Conservation (phyloP, 2,888 invertebrate genomes). For the Caenorhabditis uteleia region DNA sequence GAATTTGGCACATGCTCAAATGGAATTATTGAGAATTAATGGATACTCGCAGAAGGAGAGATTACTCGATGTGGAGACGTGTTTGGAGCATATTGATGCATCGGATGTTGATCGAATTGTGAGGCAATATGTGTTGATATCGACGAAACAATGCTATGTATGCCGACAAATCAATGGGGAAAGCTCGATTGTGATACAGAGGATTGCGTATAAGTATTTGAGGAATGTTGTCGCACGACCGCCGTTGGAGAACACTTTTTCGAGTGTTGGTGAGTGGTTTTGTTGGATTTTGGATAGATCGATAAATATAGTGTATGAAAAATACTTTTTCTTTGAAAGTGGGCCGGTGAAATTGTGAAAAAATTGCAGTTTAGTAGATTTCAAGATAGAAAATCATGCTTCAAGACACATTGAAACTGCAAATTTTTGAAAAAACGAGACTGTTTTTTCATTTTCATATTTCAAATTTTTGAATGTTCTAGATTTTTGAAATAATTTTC, state of each 20-base stretch:
- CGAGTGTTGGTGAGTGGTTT: conserved; percentile 43
- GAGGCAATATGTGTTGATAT: conserved; percentile 61
- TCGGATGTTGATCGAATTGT: conserved; percentile 23
- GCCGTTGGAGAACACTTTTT: conserved; percentile 43
- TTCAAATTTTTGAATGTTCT: too few relatives aligned
- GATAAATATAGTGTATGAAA: not conserved
- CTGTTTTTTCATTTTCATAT: too few relatives aligned
- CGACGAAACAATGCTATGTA: conserved; percentile 63
- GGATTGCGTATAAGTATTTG: conserved; percentile 58
- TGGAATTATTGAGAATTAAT: conserved; percentile 62
- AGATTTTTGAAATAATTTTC: too few relatives aligned
- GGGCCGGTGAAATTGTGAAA: too few relatives aligned
- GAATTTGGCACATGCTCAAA: conserved; percentile 61
- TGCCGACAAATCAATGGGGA: conserved; percentile 52
- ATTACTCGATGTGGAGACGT: conserved; percentile 58
- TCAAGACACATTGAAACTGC: too few relatives aligned
- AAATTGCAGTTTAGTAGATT: too few relatives aligned
- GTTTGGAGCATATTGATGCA: conserved; percentile 48
- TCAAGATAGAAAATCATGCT: too few relatives aligned
- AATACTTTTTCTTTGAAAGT: not conserved
- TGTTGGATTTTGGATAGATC: not conserved
- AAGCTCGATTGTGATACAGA: conserved; percentile 52
- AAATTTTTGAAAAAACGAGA: too few relatives aligned
- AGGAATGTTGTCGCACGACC: conserved; percentile 38
- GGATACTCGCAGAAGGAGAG: conserved; percentile 58